Conservation (phyloP, 2,888 invertebrate species). For the Eupsilia transversa region DNA sequence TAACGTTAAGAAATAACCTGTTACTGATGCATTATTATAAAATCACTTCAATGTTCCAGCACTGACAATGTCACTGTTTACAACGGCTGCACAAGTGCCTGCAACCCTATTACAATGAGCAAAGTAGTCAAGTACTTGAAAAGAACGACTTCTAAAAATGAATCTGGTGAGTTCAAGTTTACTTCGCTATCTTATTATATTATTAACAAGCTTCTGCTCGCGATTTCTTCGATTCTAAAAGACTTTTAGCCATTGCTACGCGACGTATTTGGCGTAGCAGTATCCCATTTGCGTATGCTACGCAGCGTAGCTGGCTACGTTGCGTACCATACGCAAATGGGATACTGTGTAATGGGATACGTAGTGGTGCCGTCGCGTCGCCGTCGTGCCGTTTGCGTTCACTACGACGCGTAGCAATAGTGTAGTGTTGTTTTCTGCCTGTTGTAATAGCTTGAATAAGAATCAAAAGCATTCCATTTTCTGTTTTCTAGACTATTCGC, state of each 20-base stretch:
- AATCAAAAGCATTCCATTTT: neutral
- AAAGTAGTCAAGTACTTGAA: conserved; percentile 84
- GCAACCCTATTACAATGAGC: conserved; percentile 96
- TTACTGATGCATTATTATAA: too few relatives aligned
- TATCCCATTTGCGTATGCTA: neutral
- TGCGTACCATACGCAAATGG: too few relatives aligned
- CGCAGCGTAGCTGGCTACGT: neutral
- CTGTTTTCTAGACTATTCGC: conserved; percentile 6
- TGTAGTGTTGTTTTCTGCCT: too few relatives aligned
- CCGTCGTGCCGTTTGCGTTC: too few relatives aligned
- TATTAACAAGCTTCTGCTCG: too few relatives aligned
- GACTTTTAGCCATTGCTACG: too few relatives aligned
- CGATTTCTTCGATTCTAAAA: too few relatives aligned
- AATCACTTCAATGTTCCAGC: conserved; percentile 73
- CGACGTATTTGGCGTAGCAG: neutral
- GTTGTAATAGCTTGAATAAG: too few relatives aligned
- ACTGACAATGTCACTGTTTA: conserved; percentile 93
- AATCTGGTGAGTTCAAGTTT: conserved; percentile 26
- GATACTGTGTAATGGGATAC: too few relatives aligned
- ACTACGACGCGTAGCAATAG: too few relatives aligned
- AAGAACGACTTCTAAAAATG: neutral
- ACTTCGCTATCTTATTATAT: neutral
- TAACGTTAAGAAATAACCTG: too few relatives aligned
- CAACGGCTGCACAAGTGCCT: conserved; percentile 96
- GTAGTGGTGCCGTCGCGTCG: too few relatives aligned